Evolutionary conservation across 2,888 invertebrate genomes (phyloP), one percentile per base, ranked within the genome.

Genomic region (Tetanocera ferruginea): DNA sequence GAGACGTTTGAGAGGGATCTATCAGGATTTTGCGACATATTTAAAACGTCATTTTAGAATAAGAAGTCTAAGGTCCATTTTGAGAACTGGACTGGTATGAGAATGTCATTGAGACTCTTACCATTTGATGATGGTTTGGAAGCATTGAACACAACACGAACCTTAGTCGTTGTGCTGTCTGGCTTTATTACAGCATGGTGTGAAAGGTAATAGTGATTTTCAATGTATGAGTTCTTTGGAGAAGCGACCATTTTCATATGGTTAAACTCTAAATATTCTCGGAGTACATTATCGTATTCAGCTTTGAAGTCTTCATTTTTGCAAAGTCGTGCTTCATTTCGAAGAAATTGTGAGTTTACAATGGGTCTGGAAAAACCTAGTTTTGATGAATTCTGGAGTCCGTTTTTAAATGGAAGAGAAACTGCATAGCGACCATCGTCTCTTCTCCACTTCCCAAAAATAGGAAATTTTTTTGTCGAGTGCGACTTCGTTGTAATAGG

Each of bases 241-340:
- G 17, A 17, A n/a, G 11, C n/a, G 6, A 17, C 17, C 11, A 51
- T 60, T 60, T 60, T 60, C 60, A 60, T 60, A 60, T 60, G 60
- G 25, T 25, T 25, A n/a, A 60, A 60, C 9, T 60, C 8, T n/a
- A 60, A 11, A 60, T 60, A 60, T 19, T 60, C 60, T n/a, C 23
- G 60, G 9, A 60, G 19, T 2, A 60, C 60, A 60, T 25, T 23
- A 60, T 60, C 60, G 19, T 60, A 60, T 19, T 60, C 19, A 19
- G 23, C 19, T 60, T 60, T 60, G 19, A 60, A 60, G 2, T 60
- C 60, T n/a, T 4, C 1, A 19, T 60, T 60, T 60, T 60, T 60
- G 60, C 60, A 60, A 23, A 60, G 25, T n/a, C 60, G 60, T 19
- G 60, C 60, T 23, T 60, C 60, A 60, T 60, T 60, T 60, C 60